These are phyloP conservation scores for Poeciliopsis prolifica DNA, from an alignment of 2,113 vertebrate species.

Conservation along the genomic window DNA sequence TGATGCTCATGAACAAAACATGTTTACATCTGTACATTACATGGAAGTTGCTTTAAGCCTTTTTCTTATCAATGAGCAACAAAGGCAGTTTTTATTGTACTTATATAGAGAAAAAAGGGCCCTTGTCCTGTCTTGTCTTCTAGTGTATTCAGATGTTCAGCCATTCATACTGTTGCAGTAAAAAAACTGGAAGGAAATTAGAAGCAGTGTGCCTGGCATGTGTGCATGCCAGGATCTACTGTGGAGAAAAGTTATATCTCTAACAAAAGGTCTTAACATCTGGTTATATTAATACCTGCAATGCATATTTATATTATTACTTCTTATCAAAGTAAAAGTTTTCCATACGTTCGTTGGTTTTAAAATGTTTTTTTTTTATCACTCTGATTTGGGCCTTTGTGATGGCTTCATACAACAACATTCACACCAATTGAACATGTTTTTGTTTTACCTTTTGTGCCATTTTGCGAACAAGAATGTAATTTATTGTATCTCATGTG, in stretches of 20 bases:
- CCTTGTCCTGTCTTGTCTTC: conserved; percentile 64
- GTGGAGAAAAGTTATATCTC: neutral
- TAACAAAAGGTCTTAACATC: neutral
- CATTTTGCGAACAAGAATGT: no score
- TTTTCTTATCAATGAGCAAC: neutral
- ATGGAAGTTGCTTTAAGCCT: conserved; percentile 9
- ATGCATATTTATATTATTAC: neutral
- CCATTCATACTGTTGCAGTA: conserved; percentile 23
- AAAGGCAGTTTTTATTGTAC: conserved; percentile 11
- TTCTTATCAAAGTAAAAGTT: neutral
- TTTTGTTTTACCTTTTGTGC: no score
- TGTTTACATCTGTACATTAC: neutral
- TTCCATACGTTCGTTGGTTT: neutral
- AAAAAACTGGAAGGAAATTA: conserved; percentile 12
- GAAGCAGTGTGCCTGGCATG: neutral
- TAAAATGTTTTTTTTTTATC: neutral
- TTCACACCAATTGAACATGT: no score
- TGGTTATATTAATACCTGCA: neutral
- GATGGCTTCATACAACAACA: no score
- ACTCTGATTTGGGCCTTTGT: neutral
- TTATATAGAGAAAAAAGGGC: conserved; percentile 7
- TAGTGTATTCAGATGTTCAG: conserved; percentile 48
- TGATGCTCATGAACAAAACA: conserved; percentile 1
- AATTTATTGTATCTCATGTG: neutral
- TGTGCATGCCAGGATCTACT: neutral